Evolutionary conservation across 2,888 invertebrate genomes (phyloP).

Genomic region (Caenorhabditis virilis): DNA sequence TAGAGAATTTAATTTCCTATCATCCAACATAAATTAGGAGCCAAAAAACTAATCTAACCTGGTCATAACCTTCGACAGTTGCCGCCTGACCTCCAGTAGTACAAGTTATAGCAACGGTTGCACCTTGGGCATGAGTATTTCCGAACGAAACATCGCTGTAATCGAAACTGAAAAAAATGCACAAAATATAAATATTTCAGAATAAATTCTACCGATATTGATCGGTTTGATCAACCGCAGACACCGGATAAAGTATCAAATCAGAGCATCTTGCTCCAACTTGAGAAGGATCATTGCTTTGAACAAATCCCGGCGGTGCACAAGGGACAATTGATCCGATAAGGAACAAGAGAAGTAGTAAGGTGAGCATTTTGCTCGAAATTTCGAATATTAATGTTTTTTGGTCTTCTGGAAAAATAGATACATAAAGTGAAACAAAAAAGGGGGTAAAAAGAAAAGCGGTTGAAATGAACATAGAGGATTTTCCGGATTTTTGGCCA

Average conservation of each 20-base stretch:
- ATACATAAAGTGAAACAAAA: no score
- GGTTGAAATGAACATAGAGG: no score
- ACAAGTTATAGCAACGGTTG: conserved; percentile 67
- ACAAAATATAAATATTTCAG: not conserved
- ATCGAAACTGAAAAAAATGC: conserved; percentile 58
- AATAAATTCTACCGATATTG: conserved; percentile 58
- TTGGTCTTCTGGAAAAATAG: not conserved
- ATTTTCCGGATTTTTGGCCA: no score
- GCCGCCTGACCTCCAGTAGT: conserved; percentile 68
- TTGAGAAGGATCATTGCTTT: conserved; percentile 65
- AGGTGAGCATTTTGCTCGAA: conserved; percentile 8
- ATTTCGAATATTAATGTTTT: not conserved
- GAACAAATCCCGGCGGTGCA: conserved; percentile 67
- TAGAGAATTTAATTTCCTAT: no score
- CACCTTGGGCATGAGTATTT: conserved; percentile 67
- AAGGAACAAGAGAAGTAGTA: conserved; percentile 12
- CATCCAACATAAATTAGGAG: no score
- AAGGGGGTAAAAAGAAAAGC: no score
- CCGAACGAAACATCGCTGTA: conserved; percentile 67
- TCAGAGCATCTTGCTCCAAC: conserved; percentile 67
- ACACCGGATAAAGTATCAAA: conserved; percentile 66
- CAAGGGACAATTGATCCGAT: conserved; percentile 31
- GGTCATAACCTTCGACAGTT: conserved; percentile 68
- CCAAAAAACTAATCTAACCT: conserved; percentile 40
- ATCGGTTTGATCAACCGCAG: conserved; percentile 68